A percentile compares a stretch with the other conserved stretches of the same genome.
These are phyloP conservation scores for Stegophylla sp. DNA, from an alignment of 2,888 invertebrate genomes.

Conservation along the genomic window DNA sequence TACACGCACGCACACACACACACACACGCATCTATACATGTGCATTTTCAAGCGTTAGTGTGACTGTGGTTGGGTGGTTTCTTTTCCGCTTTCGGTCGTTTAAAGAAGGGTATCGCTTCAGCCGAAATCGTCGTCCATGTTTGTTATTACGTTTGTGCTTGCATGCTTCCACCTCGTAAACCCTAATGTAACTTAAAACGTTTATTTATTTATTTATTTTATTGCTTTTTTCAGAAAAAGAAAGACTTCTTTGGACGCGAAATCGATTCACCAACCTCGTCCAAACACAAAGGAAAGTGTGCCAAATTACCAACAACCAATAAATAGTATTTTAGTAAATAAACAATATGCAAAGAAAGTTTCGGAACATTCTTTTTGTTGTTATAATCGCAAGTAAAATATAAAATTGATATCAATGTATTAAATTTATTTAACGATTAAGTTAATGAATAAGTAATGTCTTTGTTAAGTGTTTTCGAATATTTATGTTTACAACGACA, in stretches of 20 bases:
- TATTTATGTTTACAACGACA: too few relatives aligned
- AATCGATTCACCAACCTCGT: constrained; percentile 7
- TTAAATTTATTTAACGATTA: too few relatives aligned
- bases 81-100: constrained; percentile 51
- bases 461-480: too few relatives aligned
- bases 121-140: constrained; percentile 30
- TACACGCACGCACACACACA: neutral
- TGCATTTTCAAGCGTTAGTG: constrained; percentile 24
- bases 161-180: constrained; percentile 24
- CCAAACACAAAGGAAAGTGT: constrained; percentile 38
- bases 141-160: constrained; percentile 39
- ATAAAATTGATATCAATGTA: too few relatives aligned
- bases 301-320: neutral
- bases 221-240: constrained; percentile 46
- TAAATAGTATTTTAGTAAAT: too few relatives aligned
- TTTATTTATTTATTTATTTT: constrained; percentile 42
- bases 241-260: constrained; percentile 54
- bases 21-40: neutral
- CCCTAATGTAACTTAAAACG: constrained; percentile 41
- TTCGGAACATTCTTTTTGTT: too few relatives aligned
- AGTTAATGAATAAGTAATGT: too few relatives aligned
- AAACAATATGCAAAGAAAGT: too few relatives aligned
- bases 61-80: constrained; percentile 54
- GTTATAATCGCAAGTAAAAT: too few relatives aligned
- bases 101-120: constrained; percentile 9